Conservation (phyloP, 2,113 vertebrate genomes). For the Archilochus colubris region DNA sequence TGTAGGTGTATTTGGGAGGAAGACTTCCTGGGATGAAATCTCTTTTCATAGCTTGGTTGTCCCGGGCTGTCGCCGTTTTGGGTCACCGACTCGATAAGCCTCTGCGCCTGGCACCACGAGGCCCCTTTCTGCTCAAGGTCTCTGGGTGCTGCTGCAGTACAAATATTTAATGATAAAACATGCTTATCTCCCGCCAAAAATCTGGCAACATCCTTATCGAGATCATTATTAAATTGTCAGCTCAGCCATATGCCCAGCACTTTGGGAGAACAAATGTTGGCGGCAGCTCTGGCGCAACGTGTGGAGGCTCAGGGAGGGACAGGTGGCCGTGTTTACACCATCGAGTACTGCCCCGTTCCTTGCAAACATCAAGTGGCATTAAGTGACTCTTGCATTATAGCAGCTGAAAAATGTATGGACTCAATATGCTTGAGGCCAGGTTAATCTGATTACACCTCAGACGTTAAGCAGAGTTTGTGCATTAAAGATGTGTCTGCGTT, state of each 20-base stretch:
- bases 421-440: neutral
- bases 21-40: neutral
- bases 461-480: fast-evolving
- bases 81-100: neutral
- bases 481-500: neutral
- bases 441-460: slow-evolving; percentile 36
- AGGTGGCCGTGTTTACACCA: slow-evolving; percentile 63
- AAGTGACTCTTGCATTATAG: slow-evolving; percentile 28
- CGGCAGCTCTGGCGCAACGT: neutral
- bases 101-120: neutral
- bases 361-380: slow-evolving; percentile 41
- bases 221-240: slow-evolving; percentile 69
- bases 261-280: slow-evolving; percentile 62
- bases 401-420: slow-evolving; percentile 32
- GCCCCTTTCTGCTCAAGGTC: slow-evolving; percentile 46
- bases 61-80: neutral
- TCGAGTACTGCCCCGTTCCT: slow-evolving; percentile 7
- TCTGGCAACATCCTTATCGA: slow-evolving; percentile 50
- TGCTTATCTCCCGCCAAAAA: slow-evolving; percentile 68
- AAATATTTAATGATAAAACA: slow-evolving; percentile 71
- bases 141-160: slow-evolving; percentile 49
- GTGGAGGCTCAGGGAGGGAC: neutral
- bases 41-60: neutral
- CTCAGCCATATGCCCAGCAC: slow-evolving; percentile 58
- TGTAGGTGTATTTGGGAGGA: neutral